These are phyloP conservation scores for Linurgus olivaceus DNA, from an alignment of 2,797 vertebrate genomes.

Conservation along the genomic window DNA sequence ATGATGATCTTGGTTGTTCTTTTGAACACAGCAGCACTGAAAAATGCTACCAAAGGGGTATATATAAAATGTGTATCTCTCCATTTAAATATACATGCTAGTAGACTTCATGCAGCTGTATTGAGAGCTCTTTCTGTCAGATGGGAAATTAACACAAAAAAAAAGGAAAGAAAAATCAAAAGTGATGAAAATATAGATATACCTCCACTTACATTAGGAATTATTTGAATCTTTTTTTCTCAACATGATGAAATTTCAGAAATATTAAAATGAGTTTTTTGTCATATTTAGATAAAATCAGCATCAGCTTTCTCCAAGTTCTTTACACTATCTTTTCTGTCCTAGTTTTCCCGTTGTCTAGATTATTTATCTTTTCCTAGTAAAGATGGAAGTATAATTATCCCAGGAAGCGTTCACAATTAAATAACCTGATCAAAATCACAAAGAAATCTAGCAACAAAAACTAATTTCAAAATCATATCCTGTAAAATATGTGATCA, in stretches of 20 bases:
- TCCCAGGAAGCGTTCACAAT: neutral
- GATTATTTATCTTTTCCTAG: neutral
- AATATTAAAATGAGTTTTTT: neutral
- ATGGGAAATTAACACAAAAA: neutral
- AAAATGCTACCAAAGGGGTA: neutral
- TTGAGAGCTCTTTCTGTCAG: neutral
- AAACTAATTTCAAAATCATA: neutral
- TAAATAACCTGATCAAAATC: neutral
- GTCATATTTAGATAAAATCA: neutral
- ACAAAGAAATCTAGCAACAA: neutral
- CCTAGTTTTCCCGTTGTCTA: neutral
- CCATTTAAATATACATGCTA: neutral
- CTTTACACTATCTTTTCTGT: neutral
- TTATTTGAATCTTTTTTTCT: neutral
- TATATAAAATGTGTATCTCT: neutral
- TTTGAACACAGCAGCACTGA: neutral
- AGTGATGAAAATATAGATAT: neutral
- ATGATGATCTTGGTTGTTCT: neutral
- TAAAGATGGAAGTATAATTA: neutral
- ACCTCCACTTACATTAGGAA: neutral
- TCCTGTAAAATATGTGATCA: neutral
- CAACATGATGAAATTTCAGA: neutral
- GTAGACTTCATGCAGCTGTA: neutral
- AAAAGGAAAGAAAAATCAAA: neutral
- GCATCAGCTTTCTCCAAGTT: neutral